Evolutionary conservation across 2,888 invertebrate genomes (phyloP).

Genomic region (Lasioglossum lativentre): DNA sequence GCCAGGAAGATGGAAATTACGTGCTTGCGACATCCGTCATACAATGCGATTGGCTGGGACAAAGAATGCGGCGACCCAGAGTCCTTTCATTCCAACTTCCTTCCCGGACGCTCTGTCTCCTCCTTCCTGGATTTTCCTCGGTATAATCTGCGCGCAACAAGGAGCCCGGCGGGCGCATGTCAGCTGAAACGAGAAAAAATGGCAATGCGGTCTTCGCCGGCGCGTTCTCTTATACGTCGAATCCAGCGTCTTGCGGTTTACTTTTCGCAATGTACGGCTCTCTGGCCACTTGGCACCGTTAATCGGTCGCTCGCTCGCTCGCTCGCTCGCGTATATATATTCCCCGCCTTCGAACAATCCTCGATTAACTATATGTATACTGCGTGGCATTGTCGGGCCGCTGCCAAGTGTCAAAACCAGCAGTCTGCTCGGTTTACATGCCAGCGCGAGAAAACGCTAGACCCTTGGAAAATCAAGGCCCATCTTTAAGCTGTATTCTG

Average conservation of each 20-base stretch:
- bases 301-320: not conserved
- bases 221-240: constrained; percentile 25
- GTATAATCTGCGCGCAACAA: constrained; percentile 49
- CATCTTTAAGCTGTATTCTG: not conserved
- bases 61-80: constrained; percentile 59
- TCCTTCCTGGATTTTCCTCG: constrained; percentile 20
- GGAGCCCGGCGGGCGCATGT: constrained; percentile 25
- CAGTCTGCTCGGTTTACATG: constrained; percentile 4
- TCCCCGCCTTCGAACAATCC: constrained; percentile 51
- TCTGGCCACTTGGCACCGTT: constrained; percentile 53
- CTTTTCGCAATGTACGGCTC: constrained; percentile 21
- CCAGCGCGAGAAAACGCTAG: not conserved
- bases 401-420: constrained; percentile 52
- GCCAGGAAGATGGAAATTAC: constrained; percentile 66
- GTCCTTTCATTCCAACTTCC: constrained; percentile 51
- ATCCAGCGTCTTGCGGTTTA: constrained; percentile 27
- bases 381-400: constrained; percentile 30
- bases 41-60: constrained; percentile 59
- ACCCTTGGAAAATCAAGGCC: not conserved
- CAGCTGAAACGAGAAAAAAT: constrained; percentile 34
- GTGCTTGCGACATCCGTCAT: constrained; percentile 64
- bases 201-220: constrained; percentile 40
- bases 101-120: constrained; percentile 18
- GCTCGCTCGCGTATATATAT: constrained; percentile 50
- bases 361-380: constrained; percentile 55